Evolutionary conservation across 1,140 invertebrate genomes (phyloP), one percentile per base, ranked within the genome.

Genomic region (Drosophila kepulauana): DNA sequence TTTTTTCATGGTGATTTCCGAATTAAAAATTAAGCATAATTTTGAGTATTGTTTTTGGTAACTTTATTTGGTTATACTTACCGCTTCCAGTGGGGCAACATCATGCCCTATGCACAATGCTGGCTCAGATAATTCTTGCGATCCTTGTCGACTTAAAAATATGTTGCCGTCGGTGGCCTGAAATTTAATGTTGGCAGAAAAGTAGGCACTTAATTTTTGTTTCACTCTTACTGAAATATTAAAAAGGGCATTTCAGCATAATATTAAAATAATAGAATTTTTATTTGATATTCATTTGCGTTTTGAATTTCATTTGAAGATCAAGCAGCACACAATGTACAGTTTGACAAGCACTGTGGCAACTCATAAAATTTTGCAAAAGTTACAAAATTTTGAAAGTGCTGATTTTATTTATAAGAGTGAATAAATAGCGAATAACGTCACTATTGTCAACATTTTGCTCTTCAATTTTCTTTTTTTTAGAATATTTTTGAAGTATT

Each of bases 61-160:
- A 13, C 13, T 43, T 1, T 13, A 43, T 7, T 13, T 43, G 11
- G 6, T 10, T 35, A 46, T 33, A 91, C 82, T 84, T 82, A 92
- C 91, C 91, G 89, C 91, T 92, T 92, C 87, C 87, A 91, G 57
- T 79, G 86, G 91, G 91, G 91, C 87, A 91, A 87, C 91, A 92
- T 92, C 28, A 79, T 91, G 80, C 91, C 91, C 91, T 64, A 65
- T 81, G 59, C 68, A 69, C 81, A 75, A 75, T 82, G 68, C 54
- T 81, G 85, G 80, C 79, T 72, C 81, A 85, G 73, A 81, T 70
- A 76, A 71, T 79, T 74, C 56, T 73, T 76, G 62, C 68, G 67
- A 72, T 89, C 78, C 72, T 85, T 75, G 66, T 89, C 69, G 69
- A 89, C 48, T 87, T 70, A 59, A 64, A 86, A 63, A 56, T 86